phyloP scores from a whole-genome alignment of 1,140 invertebrate genomes.

The Parasteatoda tepidariorum region DNA sequence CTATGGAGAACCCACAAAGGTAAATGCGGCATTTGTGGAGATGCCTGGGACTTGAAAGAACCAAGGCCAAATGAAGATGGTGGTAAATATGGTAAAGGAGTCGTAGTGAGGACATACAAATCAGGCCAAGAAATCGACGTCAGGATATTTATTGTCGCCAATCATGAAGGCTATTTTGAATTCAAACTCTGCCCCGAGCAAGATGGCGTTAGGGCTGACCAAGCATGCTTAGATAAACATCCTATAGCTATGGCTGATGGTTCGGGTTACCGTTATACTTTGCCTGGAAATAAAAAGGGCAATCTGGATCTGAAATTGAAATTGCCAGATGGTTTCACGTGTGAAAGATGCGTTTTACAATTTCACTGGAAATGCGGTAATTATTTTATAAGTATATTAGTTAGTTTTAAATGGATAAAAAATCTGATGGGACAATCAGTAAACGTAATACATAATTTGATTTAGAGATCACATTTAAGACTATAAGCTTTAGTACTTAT shows the following conservation, averaged over 20 bases:
- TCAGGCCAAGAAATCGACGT: conserved; percentile 68
- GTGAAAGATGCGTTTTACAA: conserved; percentile 66
- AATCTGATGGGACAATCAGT: no score
- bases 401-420: no score
- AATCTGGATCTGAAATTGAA: conserved; percentile 17
- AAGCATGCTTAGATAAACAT: conserved; percentile 74
- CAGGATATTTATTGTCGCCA: conserved; percentile 71
- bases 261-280: conserved; percentile 63
- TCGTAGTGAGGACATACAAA: conserved; percentile 70
- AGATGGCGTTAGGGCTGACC: conserved; percentile 70
- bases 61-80: conserved; percentile 76
- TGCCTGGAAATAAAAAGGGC: not conserved
- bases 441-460: no score
- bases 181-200: conserved; percentile 73
- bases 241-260: conserved; percentile 71
- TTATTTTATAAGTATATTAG: no score
- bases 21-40: conserved; percentile 90
- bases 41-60: conserved; percentile 71
- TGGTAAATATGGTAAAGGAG: conserved; percentile 73
- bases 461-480: no score
- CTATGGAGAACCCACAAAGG: conserved; percentile 72
- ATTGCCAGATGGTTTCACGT: conserved; percentile 64
- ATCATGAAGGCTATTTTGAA: conserved; percentile 72
- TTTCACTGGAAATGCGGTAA: conserved; percentile 64
- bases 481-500: no score